These are phyloP conservation scores for Jacana jacana DNA, from an alignment of 2,113 vertebrate species.

Conservation along the genomic window DNA sequence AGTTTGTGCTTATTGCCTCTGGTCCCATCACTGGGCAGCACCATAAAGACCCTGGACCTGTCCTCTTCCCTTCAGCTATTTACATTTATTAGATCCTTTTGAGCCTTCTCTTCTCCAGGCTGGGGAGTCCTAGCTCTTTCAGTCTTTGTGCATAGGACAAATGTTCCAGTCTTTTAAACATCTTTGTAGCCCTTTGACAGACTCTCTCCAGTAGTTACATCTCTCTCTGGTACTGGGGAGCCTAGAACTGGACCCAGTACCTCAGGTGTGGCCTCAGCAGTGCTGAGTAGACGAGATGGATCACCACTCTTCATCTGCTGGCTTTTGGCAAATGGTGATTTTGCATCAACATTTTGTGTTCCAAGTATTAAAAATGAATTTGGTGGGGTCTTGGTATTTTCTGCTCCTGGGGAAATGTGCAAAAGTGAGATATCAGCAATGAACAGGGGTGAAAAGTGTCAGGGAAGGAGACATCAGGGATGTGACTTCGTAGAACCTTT, in stretches of 20 bases:
- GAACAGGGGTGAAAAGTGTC: not conserved
- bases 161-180: not conserved
- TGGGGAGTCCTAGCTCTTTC: not conserved
- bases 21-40: not conserved
- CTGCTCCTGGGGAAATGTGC: not conserved
- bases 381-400: not conserved
- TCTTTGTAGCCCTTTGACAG: fast-evolving
- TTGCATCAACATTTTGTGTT: not conserved
- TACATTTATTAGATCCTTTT: not conserved
- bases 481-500: not conserved
- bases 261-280: not conserved
- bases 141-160: not conserved
- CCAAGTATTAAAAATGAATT: not conserved
- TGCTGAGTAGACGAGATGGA: not conserved
- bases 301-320: not conserved
- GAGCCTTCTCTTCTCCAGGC: not conserved
- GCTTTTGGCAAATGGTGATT: not conserved
- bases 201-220: not conserved
- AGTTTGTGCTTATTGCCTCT: not conserved
- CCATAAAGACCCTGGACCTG: not conserved
- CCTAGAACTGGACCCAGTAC: not conserved
- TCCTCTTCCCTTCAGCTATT: not conserved
- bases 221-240: not conserved
- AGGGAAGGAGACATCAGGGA: not conserved
- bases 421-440: not conserved